Conservation (phyloP, 2,888 invertebrate genomes). For the Synergus itoensis region DNA sequence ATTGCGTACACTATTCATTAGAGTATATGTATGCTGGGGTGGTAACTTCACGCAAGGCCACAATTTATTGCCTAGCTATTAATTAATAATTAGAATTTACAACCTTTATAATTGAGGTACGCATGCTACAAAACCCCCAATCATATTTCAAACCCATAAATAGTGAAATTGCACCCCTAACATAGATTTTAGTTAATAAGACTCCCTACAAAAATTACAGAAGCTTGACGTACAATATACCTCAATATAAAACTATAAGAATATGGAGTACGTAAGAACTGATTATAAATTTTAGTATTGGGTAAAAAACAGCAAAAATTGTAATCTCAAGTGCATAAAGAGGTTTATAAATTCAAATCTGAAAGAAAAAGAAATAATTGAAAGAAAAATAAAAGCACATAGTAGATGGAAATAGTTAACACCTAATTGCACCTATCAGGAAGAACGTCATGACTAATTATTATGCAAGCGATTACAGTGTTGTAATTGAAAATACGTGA, state of each 20-base stretch:
- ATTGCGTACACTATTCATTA: constrained; percentile 37
- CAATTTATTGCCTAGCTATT: constrained; percentile 30
- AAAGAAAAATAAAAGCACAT: background rate
- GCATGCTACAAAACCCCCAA: background rate
- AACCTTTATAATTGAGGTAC: constrained; percentile 30
- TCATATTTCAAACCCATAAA: constrained; percentile 27
- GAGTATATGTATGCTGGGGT: constrained; percentile 5
- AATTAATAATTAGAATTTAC: constrained; percentile 40
- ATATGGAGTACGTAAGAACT: too few species aligned
- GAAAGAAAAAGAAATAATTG: background rate
- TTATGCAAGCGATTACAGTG: constrained; percentile 18
- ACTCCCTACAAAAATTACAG: background rate
- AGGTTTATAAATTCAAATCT: background rate
- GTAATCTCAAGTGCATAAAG: background rate
- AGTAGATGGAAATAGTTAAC: background rate
- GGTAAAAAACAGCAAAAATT: background rate
- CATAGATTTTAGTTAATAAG: background rate
- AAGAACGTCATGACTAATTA: constrained; percentile 26
- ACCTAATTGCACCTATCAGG: background rate
- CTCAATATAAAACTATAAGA: background rate
- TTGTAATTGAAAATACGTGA: constrained; percentile 26
- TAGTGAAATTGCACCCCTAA: background rate
- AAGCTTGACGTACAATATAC: background rate
- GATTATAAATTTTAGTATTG: too few species aligned
- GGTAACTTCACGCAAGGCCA: constrained; percentile 29